Conservation (phyloP, 2,113 vertebrate genomes). For the Notarius quadriscutis region DNA sequence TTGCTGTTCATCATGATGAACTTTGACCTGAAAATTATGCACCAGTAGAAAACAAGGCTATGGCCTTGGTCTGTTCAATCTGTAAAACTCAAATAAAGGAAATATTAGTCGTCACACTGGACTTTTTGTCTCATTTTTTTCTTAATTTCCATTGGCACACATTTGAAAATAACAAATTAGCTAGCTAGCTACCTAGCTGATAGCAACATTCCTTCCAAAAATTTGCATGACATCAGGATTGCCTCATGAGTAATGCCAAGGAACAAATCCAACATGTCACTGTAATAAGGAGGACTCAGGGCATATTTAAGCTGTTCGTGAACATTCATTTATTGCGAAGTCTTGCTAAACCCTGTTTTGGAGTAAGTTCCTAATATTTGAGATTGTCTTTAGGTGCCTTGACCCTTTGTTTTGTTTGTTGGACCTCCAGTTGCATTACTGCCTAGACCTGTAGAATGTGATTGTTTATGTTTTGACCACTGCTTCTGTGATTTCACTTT, state of each 20-base stretch:
- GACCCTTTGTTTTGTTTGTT: neutral
- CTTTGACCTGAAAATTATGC: neutral
- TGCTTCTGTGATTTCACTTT: neutral
- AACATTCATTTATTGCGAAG: neutral
- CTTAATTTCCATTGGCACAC: neutral
- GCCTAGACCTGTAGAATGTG: neutral
- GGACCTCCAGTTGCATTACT: neutral
- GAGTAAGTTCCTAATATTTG: neutral
- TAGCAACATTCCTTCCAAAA: neutral
- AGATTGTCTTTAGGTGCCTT: neutral
- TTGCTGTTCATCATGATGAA: neutral
- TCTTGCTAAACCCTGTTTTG: neutral
- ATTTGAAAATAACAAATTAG: neutral
- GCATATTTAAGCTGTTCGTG: neutral
- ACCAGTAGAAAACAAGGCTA: neutral
- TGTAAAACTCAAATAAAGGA: neutral
- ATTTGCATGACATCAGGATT: neutral
- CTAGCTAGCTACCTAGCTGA: neutral
- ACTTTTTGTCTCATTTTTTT: neutral
- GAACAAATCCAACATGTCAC: neutral
- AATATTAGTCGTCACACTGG: neutral
- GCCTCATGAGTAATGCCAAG: neutral
- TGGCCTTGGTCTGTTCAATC: neutral
- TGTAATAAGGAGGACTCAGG: neutral
- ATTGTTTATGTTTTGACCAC: neutral